These are phyloP conservation scores for Sebastes itinus DNA, from an alignment of 2,797 vertebrate species.

Conservation along the genomic window DNA sequence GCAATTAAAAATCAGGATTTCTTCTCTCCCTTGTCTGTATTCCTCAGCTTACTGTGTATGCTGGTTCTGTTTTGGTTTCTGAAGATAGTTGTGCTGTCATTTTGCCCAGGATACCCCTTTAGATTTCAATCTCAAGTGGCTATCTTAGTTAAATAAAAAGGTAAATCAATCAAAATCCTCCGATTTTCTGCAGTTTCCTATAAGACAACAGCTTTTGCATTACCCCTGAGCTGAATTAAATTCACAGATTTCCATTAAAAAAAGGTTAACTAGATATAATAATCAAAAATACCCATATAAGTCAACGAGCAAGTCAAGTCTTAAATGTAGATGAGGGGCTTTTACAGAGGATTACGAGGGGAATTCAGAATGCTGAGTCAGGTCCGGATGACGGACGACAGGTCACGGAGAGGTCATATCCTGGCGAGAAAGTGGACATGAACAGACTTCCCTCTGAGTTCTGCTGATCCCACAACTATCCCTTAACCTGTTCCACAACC, in stretches of 20 bases:
- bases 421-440: conserved; percentile 59
- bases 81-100: not conserved
- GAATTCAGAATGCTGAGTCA: conserved; percentile 69
- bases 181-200: not conserved
- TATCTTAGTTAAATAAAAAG: not conserved
- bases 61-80: not conserved
- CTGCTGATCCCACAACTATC: conserved; percentile 34
- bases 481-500: conserved; percentile 71
- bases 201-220: not conserved
- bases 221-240: not conserved
- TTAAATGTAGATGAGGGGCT: not conserved
- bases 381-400: conserved; percentile 53
- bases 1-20: not conserved
- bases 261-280: not conserved
- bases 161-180: not conserved
- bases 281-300: not conserved
- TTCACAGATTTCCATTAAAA: not conserved
- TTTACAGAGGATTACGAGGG: conserved; percentile 34
- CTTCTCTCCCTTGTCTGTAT: not conserved
- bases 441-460: conserved; percentile 49
- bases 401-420: conserved; percentile 68
- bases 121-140: not conserved
- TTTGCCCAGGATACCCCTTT: not conserved
- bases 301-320: not conserved
- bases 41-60: not conserved